These are phyloP conservation scores for Habropoda laboriosa DNA, from an alignment of 1,140 invertebrate genomes.

Conservation along the genomic window DNA sequence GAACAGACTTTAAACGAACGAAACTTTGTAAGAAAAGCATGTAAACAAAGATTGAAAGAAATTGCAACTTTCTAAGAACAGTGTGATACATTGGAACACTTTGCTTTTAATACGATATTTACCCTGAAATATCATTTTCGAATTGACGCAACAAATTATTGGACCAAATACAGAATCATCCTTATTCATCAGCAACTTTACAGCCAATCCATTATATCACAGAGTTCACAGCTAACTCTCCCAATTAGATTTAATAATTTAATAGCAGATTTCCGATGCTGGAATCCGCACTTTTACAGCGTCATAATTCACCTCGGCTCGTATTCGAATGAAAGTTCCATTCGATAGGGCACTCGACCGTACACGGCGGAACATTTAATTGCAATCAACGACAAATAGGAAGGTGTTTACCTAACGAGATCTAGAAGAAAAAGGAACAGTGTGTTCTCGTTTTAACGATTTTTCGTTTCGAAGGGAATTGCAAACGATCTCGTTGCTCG, in stretches of 20 bases:
- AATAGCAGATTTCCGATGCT: not conserved
- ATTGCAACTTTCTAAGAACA: no score
- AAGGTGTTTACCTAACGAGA: conserved; percentile 18
- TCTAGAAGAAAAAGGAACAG: not conserved
- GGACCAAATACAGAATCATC: not conserved
- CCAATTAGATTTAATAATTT: conserved; percentile 12
- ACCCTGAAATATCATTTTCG: no score
- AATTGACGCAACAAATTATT: not conserved
- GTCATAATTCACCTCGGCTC: not conserved
- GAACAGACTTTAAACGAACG: no score
- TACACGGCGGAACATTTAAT: conserved; percentile 17
- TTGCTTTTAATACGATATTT: no score
- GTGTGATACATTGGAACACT: not conserved
- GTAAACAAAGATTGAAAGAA: no score
- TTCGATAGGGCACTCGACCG: not conserved
- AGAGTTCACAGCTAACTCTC: not conserved
- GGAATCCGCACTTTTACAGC: not conserved
- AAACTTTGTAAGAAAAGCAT: no score
- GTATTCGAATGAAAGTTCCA: not conserved
- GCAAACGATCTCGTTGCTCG: conserved; percentile 41
- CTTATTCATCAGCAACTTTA: not conserved
- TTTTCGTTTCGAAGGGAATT: conserved; percentile 12
- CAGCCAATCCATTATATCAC: not conserved
- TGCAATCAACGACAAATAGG: not conserved
- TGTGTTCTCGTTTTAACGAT: conserved; percentile 24